Percentiles rank a stretch among this genome's conserved stretches.
Evolutionary conservation across 2,888 invertebrate species (phyloP).

Genomic region (Acanthosepion pharaonis): DNA sequence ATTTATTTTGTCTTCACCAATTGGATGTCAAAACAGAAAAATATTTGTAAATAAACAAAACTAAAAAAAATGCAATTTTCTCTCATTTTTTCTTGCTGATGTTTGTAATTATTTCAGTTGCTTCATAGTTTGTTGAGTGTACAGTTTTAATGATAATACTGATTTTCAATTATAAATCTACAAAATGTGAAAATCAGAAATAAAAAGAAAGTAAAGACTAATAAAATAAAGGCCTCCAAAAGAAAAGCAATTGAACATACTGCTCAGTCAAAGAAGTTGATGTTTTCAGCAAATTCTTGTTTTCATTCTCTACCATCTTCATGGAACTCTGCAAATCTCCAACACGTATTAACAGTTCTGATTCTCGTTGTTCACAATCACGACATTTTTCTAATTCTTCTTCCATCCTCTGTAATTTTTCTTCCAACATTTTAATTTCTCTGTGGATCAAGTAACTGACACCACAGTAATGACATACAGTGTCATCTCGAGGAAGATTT

Average conservation of each 20-base stretch:
- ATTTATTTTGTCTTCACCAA: no score
- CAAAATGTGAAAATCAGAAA: no score
- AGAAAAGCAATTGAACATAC: not conserved
- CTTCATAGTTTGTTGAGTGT: no score
- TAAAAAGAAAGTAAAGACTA: no score
- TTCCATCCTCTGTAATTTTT: slow-evolving; percentile 65
- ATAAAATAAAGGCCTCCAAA: no score
- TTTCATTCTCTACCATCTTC: not conserved
- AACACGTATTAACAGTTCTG: slow-evolving; percentile 59
- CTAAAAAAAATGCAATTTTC: no score
- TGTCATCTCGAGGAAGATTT: slow-evolving; percentile 72
- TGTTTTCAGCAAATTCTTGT: not conserved
- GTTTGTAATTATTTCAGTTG: no score
- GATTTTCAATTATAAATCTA: no score
- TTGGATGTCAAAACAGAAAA: no score
- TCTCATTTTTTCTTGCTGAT: no score
- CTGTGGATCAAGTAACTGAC: slow-evolving; percentile 75
- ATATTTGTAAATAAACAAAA: no score
- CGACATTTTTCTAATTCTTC: slow-evolving; percentile 63
- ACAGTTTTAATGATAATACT: no score
- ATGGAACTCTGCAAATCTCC: slow-evolving; percentile 53
- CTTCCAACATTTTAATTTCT: slow-evolving; percentile 74
- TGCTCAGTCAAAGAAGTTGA: not conserved
- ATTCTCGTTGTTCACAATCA: slow-evolving; percentile 65
- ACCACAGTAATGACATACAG: slow-evolving; percentile 74